phyloP scores from a whole-genome alignment of 2,113 vertebrate species.

The Sebastes fasciatus region DNA sequence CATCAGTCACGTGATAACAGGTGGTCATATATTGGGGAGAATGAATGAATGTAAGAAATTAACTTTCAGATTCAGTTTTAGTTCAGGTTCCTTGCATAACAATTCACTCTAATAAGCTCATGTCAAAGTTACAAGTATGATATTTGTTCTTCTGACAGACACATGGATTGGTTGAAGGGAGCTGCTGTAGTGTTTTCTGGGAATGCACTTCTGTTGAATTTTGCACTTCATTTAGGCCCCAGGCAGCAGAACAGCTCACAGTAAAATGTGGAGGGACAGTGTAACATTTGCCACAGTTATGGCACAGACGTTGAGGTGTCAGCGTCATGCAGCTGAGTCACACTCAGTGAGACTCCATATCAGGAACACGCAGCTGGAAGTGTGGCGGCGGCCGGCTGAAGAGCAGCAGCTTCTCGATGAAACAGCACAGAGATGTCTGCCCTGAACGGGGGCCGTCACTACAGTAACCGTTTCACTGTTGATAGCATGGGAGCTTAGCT shows the following conservation, averaged over 20 bases:
- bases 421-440: slow-evolving; percentile 39
- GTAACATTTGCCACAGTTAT: slow-evolving; percentile 67
- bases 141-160: not conserved
- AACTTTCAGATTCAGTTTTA: too few species aligned
- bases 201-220: slow-evolving; percentile 26
- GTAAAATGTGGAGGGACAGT: slow-evolving; percentile 63
- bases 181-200: not conserved
- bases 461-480: slow-evolving; percentile 47
- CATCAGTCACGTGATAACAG: not conserved
- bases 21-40: not conserved
- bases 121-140: too few species aligned
- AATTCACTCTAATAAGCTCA: too few species aligned
- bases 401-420: slow-evolving; percentile 46
- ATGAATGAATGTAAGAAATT: not conserved
- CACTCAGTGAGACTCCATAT: slow-evolving; percentile 32
- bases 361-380: slow-evolving; percentile 23
- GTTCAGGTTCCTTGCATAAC: not conserved
- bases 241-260: slow-evolving; percentile 21
- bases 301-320: slow-evolving; percentile 41
- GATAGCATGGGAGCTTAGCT: slow-evolving; percentile 16
- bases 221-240: slow-evolving; percentile 15
- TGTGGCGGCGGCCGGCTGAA: slow-evolving; percentile 10
- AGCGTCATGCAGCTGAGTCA: slow-evolving; percentile 49
- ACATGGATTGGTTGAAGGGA: not conserved
- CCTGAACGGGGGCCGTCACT: slow-evolving; percentile 5